These are phyloP conservation scores for Nowickia ferox DNA, from an alignment of 2,888 invertebrate genomes.

Conservation along the genomic window DNA sequence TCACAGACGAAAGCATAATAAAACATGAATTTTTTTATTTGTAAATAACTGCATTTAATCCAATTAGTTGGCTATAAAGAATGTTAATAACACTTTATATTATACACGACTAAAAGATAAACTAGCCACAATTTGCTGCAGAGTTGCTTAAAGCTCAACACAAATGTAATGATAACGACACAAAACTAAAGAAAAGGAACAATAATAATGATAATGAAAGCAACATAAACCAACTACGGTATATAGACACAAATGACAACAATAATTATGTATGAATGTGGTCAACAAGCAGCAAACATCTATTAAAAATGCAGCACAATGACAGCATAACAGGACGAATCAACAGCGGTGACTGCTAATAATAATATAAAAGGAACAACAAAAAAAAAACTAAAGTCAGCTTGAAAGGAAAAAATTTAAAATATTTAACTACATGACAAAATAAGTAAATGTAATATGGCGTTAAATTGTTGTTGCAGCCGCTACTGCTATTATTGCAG, in stretches of 20 bases:
- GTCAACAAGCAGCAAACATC: constrained; percentile 49
- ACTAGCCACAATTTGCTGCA: constrained; percentile 64
- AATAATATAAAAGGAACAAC: constrained; percentile 38
- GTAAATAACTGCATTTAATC: constrained; percentile 61
- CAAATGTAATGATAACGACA: constrained; percentile 21
- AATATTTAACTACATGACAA: constrained; percentile 51
- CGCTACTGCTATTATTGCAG: constrained; percentile 34
- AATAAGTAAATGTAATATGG: constrained; percentile 62
- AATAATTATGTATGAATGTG: constrained; percentile 67
- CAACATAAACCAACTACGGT: constrained; percentile 2
- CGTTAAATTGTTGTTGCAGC: constrained; percentile 57
- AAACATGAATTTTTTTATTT: not conserved
- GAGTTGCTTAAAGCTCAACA: constrained; percentile 48
- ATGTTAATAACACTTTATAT: constrained; percentile 66
- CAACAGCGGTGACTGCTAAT: constrained; percentile 23
- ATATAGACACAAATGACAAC: constrained; percentile 67
- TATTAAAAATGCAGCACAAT: constrained; percentile 21
- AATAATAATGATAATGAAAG: not conserved
- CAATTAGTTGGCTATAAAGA: constrained; percentile 65
- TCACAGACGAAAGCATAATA: not conserved
- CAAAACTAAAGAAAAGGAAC: constrained; percentile 27
- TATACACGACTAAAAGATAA: constrained; percentile 56
- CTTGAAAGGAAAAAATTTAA: not conserved
- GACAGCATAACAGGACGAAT: constrained; percentile 38
- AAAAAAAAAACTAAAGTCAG: constrained; percentile 15